These are phyloP conservation scores for Zaprionus inermis DNA, from an alignment of 1,140 invertebrate species.

Conservation along the genomic window DNA sequence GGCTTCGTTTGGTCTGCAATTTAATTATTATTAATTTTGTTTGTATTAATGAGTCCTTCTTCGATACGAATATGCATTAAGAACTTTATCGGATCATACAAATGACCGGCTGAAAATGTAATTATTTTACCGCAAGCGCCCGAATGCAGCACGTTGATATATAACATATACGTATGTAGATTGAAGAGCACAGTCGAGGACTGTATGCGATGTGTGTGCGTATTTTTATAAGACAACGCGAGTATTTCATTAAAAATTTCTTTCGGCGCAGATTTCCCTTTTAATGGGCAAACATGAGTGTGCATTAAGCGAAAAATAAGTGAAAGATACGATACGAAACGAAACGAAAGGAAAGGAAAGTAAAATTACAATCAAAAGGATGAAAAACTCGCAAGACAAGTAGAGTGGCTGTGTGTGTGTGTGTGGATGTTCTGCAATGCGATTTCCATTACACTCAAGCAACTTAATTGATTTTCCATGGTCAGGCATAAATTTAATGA, in stretches of 20 bases:
- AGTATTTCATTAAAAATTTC: slow-evolving; percentile 42
- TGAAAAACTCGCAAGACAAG: slow-evolving; percentile 10
- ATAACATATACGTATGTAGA: slow-evolving; percentile 8
- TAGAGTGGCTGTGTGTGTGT: not conserved
- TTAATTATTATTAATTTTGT: slow-evolving; percentile 17
- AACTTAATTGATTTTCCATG: slow-evolving; percentile 72
- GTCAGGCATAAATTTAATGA: slow-evolving; percentile 59
- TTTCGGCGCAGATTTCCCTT: slow-evolving; percentile 45
- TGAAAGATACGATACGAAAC: slow-evolving; percentile 4
- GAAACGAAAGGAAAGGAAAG: slow-evolving; percentile 5
- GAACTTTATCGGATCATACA: slow-evolving; percentile 20
- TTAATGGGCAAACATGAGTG: slow-evolving; percentile 61
- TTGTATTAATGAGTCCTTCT: slow-evolving; percentile 34
- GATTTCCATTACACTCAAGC: slow-evolving; percentile 44
- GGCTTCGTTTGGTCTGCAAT: not conserved
- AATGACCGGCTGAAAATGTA: slow-evolving; percentile 50
- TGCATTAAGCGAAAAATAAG: slow-evolving; percentile 50
- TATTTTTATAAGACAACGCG: slow-evolving; percentile 22
- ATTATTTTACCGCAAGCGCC: slow-evolving; percentile 46
- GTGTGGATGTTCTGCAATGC: slow-evolving; percentile 26
- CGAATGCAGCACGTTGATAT: not conserved
- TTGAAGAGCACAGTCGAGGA: not conserved
- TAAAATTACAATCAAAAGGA: slow-evolving; percentile 4
- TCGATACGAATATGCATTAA: slow-evolving; percentile 35
- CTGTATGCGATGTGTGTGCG: slow-evolving; percentile 1